phyloP scores from a whole-genome alignment of 2,888 invertebrate genomes.

The Eledone cirrhosa region DNA sequence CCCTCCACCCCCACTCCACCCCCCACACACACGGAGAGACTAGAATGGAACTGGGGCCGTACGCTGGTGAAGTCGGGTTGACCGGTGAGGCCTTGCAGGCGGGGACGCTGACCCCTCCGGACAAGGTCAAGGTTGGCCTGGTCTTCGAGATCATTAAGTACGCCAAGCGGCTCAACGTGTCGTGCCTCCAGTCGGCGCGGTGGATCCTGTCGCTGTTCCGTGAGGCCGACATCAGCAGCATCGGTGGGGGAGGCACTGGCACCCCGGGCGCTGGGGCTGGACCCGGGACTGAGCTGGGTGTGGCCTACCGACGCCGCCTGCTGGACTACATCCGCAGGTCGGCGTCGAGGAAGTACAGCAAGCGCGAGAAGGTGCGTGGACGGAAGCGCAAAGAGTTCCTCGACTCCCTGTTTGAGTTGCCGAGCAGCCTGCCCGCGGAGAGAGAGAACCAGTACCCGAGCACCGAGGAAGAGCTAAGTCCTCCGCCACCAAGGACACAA shows the following conservation, averaged over 20 bases:
- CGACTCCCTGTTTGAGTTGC: conserved; percentile 19
- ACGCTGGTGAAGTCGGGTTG: conserved; percentile 8
- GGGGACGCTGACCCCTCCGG: not conserved
- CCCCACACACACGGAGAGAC: too few relatives aligned
- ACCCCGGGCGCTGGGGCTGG: too few relatives aligned
- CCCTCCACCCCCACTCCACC: too few relatives aligned
- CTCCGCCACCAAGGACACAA: not conserved
- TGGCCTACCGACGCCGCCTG: not conserved
- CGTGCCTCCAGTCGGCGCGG: not conserved
- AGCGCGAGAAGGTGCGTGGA: conserved; percentile 6
- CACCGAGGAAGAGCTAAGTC: not conserved
- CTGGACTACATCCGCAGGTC: conserved; percentile 7
- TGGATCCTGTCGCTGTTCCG: conserved; percentile 17
- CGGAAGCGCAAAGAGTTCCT: conserved; percentile 5
- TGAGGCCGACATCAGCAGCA: too few relatives aligned
- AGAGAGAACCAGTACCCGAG: conserved; percentile 16
- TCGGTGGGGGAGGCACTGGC: too few relatives aligned
- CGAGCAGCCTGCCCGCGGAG: conserved; percentile 1
- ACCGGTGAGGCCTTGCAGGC: conserved; percentile 5
- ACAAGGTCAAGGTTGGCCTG: conserved; percentile 19
- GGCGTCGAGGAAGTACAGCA: conserved; percentile 12
- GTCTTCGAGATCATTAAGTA: conserved; percentile 21
- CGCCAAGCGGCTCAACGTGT: not conserved
- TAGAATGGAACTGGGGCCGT: conserved; percentile 23
- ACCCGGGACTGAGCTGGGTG: not conserved